phyloP scores from a whole-genome alignment of 1,140 invertebrate genomes.

The Diabrotica virgifera region DNA sequence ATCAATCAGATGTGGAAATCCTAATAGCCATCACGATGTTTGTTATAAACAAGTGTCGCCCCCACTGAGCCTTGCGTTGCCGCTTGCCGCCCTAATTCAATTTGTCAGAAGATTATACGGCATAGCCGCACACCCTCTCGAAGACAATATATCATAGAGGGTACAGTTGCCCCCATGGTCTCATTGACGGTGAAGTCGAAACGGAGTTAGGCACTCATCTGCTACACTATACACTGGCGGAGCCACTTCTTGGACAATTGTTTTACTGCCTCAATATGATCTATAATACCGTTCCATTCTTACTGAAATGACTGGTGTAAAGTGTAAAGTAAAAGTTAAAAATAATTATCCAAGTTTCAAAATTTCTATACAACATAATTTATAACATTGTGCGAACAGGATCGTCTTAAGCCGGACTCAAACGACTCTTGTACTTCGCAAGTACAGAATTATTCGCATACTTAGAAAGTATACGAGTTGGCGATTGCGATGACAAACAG shows the following conservation, averaged over 20 bases:
- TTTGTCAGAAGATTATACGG: constrained; percentile 51
- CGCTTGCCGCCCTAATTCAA: constrained; percentile 48
- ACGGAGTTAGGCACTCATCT: constrained; percentile 24
- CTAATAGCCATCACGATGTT: constrained; percentile 45
- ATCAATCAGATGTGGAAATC: constrained; percentile 39
- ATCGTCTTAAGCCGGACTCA: no score
- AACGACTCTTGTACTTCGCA: no score
- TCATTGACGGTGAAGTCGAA: constrained; percentile 26
- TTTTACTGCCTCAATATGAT: no score
- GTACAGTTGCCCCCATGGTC: constrained; percentile 25
- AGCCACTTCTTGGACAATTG: not conserved
- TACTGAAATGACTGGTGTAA: no score
- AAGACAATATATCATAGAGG: constrained; percentile 47
- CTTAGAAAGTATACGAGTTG: no score
- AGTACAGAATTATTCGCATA: no score
- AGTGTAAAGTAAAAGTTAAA: no score
- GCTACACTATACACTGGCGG: constrained; percentile 10
- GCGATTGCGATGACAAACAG: no score
- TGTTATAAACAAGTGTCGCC: constrained; percentile 49
- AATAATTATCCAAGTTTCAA: no score
- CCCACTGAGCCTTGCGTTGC: constrained; percentile 37
- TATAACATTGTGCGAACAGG: no score
- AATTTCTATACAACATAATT: no score
- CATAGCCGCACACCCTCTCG: constrained; percentile 46
- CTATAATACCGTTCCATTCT: no score